These are phyloP conservation scores for Hyles lineata DNA, from an alignment of 2,888 invertebrate species.

Conservation along the genomic window DNA sequence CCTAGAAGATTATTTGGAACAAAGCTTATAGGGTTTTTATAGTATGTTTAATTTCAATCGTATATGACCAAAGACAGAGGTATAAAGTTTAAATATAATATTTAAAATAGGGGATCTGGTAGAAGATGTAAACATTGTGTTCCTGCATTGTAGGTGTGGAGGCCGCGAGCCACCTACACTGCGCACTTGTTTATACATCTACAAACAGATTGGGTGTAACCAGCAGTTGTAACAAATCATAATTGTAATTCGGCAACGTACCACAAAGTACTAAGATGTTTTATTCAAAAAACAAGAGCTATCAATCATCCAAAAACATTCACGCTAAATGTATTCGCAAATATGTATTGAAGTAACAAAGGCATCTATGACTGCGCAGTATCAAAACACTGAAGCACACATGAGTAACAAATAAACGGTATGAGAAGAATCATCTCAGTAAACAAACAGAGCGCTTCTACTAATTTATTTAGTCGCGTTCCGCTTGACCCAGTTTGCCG, in stretches of 20 bases:
- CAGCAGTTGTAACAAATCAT: constrained; percentile 58
- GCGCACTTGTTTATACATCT: constrained; percentile 59
- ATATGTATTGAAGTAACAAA: not conserved
- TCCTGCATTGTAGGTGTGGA: constrained; percentile 71
- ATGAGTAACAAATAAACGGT: constrained; percentile 43
- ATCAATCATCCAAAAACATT: not conserved
- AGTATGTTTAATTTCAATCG: not conserved
- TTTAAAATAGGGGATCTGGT: constrained; percentile 60
- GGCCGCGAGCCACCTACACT: constrained; percentile 66
- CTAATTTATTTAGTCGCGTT: constrained; percentile 72
- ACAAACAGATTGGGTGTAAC: constrained; percentile 49
- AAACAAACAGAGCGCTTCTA: constrained; percentile 35
- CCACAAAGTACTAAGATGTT: not conserved
- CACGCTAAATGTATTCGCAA: not conserved
- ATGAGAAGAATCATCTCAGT: constrained; percentile 33
- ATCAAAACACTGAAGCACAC: constrained; percentile 7
- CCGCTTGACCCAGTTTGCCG: constrained; percentile 68
- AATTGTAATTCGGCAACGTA: not conserved
- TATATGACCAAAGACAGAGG: not conserved
- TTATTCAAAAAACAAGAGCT: not conserved
- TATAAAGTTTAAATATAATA: constrained; percentile 29
- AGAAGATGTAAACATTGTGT: constrained; percentile 74
- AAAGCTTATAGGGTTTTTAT: not conserved
- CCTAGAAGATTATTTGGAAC: not conserved
- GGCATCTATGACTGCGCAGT: not conserved